phyloP scores from a whole-genome alignment of 2,113 vertebrate species.

The Psephotus haematonotus region DNA sequence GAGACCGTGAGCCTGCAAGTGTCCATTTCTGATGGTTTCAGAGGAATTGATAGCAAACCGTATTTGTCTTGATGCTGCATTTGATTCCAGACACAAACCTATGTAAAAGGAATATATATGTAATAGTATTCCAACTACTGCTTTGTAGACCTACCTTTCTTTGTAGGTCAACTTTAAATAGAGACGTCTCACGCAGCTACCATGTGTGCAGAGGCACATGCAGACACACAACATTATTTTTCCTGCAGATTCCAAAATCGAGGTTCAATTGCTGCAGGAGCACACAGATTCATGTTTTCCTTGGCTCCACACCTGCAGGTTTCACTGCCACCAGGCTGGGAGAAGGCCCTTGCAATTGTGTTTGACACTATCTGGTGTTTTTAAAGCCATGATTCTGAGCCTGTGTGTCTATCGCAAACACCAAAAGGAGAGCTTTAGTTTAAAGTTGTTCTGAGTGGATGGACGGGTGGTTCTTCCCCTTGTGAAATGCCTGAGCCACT shows the following conservation, averaged over 20 bases:
- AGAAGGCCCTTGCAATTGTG: not conserved
- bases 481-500: not conserved
- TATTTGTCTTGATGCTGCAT: not conserved
- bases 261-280: not conserved
- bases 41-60: not conserved
- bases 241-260: not conserved
- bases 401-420: accelerated
- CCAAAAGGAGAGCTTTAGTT: not conserved
- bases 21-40: not conserved
- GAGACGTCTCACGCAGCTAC: not conserved
- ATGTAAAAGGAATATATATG: not conserved
- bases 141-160: not conserved
- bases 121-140: not conserved
- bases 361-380: not conserved
- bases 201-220: accelerated
- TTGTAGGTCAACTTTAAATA: not conserved
- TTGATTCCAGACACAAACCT: not conserved
- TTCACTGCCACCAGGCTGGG: not conserved
- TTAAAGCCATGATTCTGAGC: not conserved
- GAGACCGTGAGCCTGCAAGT: not conserved
- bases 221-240: not conserved
- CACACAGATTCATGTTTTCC: not conserved
- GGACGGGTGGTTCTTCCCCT: not conserved
- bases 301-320: not conserved
- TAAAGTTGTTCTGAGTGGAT: not conserved